Evolutionary conservation across 2,113 vertebrate genomes (phyloP).

Genomic region (Clupea harengus): DNA sequence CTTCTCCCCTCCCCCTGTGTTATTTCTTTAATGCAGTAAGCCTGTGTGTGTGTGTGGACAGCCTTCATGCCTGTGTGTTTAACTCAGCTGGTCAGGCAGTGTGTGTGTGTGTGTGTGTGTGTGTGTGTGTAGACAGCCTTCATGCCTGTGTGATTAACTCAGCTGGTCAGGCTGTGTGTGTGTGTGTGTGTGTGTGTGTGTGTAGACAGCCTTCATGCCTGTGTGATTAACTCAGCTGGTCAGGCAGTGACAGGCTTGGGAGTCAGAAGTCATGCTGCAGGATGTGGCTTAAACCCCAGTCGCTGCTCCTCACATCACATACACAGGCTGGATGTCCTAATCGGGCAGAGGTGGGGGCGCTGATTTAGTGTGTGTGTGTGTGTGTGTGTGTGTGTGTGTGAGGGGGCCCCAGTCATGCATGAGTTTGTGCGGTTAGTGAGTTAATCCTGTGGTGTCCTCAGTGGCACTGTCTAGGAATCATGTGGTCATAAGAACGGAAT

Average conservation of each 20-base stretch:
- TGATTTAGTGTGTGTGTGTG: not conserved
- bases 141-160: too few relatives aligned
- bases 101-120: too few relatives aligned
- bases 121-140: too few relatives aligned
- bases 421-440: not conserved
- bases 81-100: not conserved
- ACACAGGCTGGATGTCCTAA: not conserved
- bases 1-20: too few relatives aligned
- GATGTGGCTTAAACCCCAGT: not conserved
- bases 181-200: too few relatives aligned
- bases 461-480: not conserved
- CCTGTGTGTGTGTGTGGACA: too few relatives aligned
- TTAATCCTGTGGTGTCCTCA: not conserved
- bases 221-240: too few relatives aligned
- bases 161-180: not conserved
- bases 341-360: not conserved
- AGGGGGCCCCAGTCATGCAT: not conserved
- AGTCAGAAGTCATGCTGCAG: not conserved
- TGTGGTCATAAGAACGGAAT: not conserved
- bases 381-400: not conserved
- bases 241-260: not conserved
- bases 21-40: too few relatives aligned
- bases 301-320: not conserved
- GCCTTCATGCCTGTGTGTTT: too few relatives aligned
- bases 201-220: too few relatives aligned